A percentile compares a stretch with the other conserved stretches of the same genome.
Conservation (phyloP, 2,113 vertebrate genomes). For the Petromus typicus region DNA sequence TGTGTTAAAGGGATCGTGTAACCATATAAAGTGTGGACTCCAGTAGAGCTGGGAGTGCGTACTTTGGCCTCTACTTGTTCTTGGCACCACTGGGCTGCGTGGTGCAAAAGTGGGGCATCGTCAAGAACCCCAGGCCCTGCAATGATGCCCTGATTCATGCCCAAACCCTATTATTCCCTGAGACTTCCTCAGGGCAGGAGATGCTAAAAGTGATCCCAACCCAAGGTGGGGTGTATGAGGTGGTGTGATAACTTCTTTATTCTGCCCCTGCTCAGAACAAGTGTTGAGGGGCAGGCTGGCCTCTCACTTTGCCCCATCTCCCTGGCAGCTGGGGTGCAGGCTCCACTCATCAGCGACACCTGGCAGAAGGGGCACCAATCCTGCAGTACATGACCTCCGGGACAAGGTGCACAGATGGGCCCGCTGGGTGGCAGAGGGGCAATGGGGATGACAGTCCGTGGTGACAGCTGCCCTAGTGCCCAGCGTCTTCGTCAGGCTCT, state of each 20-base stretch:
- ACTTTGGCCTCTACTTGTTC: neutral
- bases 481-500: neutral
- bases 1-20: neutral
- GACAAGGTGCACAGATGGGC: neutral
- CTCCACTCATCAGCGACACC: neutral
- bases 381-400: neutral
- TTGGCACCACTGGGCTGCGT: neutral
- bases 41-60: neutral
- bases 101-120: neutral
- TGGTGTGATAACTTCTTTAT: neutral
- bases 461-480: neutral
- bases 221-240: neutral
- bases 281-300: neutral
- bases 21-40: neutral
- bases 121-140: neutral
- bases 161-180: too few relatives aligned
- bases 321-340: fast-evolving
- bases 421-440: neutral
- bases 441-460: neutral
- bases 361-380: neutral
- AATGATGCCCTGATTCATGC: neutral
- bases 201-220: neutral
- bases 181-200: neutral
- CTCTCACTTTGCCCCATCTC: neutral
- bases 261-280: neutral